Base-by-base conservation (phyloP, 1,140 invertebrate genomes). In the Dolichoris vasculosae region DNA sequence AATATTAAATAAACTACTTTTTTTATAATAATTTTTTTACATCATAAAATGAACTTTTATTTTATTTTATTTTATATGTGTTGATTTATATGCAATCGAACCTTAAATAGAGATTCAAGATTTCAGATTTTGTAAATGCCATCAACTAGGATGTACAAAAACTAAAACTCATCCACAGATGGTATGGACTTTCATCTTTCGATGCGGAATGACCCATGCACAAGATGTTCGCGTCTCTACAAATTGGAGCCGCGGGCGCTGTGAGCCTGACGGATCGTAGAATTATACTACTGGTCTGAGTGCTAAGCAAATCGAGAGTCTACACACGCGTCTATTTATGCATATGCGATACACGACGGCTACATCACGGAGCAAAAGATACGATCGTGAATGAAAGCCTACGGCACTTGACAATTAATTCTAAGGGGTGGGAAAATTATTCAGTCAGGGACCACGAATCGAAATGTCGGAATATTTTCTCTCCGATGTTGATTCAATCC, bases 271-370 rank as follows among this genome's bases (percentile, higher is more conserved):
- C 83, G 77, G 51, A 85, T 85, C 83, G 77, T 51, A 51, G 83
- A 80, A 85, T 85, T 85, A 85, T 85, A 85, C 83, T 85, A 85
- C 83, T 85, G 76, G 48, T 38, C 6, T 40, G 82, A 59, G 69
- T 17, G 17, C 32, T 17, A n/a, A 11, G 3, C 59, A 67, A 67
- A 26, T 20, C 51, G 23, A 0, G 17, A 17, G 7, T 55, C 46
- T 11, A 55, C 23, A 77, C 26, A 55, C 26, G 48, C 35, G n/a
- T 79, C 11, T 40, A 79, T 63, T 32, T 63, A 79, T 79, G 51
- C 7, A 73, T 55, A 32, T n/a, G 30, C 35, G 46, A n/a, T 26
- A 46, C 43, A 38, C 40, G 80, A 73, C 30, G 32, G 63, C 30
- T 7, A 32, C n/a, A 1, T 32, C 35, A 40, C 1, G 23, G n/a